Percentiles rank a stretch among this genome's conserved stretches.
Evolutionary conservation across 1,140 invertebrate genomes (phyloP).

Genomic region (Tetragonula clypearis): DNA sequence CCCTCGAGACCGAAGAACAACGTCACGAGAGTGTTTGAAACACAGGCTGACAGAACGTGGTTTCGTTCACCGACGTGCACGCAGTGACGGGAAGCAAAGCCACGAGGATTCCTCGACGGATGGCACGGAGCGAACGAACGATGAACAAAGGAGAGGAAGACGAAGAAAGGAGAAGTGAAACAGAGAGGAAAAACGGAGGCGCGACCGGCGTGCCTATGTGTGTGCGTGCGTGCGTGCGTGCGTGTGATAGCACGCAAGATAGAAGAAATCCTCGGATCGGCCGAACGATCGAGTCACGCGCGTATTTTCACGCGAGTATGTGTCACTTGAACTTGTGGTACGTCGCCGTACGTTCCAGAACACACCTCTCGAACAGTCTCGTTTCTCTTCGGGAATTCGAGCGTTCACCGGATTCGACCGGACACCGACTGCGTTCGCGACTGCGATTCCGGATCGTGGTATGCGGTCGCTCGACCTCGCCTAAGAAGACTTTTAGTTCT

Average conservation of each 20-base stretch:
- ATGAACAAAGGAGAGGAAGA: conserved; percentile 31
- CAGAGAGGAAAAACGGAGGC: conserved; percentile 29
- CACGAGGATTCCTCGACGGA: conserved; percentile 13
- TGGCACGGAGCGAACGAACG: background rate
- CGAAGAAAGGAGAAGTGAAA: conserved; percentile 48
- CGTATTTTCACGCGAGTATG: conserved; percentile 3
- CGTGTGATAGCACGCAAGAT: background rate
- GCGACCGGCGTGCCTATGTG: background rate
- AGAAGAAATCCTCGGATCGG: background rate
- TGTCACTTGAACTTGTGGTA: conserved; percentile 17
- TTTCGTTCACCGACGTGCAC: conserved; percentile 16
- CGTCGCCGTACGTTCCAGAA: background rate
- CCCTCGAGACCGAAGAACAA: no score
- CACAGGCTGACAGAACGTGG: background rate
- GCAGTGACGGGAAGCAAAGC: background rate
- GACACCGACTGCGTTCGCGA: conserved; percentile 62
- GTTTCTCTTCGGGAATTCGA: conserved; percentile 41
- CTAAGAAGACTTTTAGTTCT: conserved; percentile 73
- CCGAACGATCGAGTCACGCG: background rate
- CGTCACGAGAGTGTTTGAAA: background rate
- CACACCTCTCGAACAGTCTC: background rate
- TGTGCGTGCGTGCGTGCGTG: background rate
- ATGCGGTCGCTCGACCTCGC: conserved; percentile 80
- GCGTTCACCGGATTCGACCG: conserved; percentile 61
- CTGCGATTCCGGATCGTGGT: conserved; percentile 72